Evolutionary conservation across 1,140 invertebrate genomes (phyloP).

Genomic region (Drosophila orosa): DNA sequence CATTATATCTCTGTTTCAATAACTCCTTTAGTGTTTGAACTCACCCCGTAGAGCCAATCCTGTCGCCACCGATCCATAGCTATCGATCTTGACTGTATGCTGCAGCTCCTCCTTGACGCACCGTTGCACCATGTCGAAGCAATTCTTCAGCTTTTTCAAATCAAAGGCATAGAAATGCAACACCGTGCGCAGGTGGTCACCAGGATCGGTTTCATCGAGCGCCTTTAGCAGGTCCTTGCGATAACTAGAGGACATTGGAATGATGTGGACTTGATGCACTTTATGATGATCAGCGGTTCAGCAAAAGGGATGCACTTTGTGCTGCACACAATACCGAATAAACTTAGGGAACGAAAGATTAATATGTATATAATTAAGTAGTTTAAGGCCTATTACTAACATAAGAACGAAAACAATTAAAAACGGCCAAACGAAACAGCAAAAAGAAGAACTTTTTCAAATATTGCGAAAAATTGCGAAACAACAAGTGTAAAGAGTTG

Average conservation of each 20-base stretch:
- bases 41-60: constrained; percentile 67
- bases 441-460: too few relatives aligned
- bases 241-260: not conserved
- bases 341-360: too few relatives aligned
- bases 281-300: not conserved
- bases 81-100: constrained; percentile 32
- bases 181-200: constrained; percentile 48
- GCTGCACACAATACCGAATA: too few relatives aligned
- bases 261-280: not conserved
- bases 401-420: too few relatives aligned
- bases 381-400: too few relatives aligned
- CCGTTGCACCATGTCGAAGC: constrained; percentile 35
- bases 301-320: too few relatives aligned
- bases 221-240: not conserved
- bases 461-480: too few relatives aligned
- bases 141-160: constrained; percentile 13
- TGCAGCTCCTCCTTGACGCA: constrained; percentile 44
- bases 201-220: constrained; percentile 21
- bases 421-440: too few relatives aligned
- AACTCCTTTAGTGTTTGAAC: not conserved
- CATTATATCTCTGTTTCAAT: too few relatives aligned
- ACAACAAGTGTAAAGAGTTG: too few relatives aligned
- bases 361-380: too few relatives aligned
- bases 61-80: constrained; percentile 70
- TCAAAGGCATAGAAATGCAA: constrained; percentile 48